These are phyloP conservation scores for Apeltes quadracus DNA, from an alignment of 2,113 vertebrate genomes.

Conservation along the genomic window DNA sequence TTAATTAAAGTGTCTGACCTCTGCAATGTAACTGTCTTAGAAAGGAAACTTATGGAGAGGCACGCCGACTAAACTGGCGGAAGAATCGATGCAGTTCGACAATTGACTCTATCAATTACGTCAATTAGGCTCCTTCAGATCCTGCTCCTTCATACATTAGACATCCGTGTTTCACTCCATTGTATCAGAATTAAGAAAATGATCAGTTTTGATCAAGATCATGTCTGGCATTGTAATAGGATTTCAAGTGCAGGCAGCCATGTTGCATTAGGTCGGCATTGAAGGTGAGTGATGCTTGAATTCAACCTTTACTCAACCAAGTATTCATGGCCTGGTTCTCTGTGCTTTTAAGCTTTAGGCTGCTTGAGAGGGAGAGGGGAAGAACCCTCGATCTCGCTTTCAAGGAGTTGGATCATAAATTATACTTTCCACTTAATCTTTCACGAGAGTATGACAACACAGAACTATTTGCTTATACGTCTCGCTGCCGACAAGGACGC, in stretches of 20 bases:
- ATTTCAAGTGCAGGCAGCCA: neutral
- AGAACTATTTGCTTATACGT: constrained; percentile 1
- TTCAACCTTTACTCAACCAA: neutral
- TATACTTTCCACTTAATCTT: neutral
- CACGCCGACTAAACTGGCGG: constrained; percentile 15
- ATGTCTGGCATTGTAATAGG: neutral
- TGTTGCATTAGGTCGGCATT: neutral
- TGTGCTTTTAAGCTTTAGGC: neutral
- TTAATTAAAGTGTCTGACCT: constrained; percentile 61
- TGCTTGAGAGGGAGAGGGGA: neutral
- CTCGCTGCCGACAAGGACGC: neutral
- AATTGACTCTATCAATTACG: constrained; percentile 51
- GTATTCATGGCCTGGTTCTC: neutral
- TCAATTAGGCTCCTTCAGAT: constrained; percentile 36
- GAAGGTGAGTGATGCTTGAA: constrained; percentile 6
- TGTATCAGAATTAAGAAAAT: neutral
- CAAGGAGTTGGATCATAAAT: neutral
- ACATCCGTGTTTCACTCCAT: neutral
- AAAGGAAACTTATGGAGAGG: constrained; percentile 49
- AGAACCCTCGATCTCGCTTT: neutral
- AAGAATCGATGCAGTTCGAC: constrained; percentile 42
- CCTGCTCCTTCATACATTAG: constrained; percentile 21
- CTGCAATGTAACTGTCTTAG: constrained; percentile 44
- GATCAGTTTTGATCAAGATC: neutral
- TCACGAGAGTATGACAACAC: neutral